Percentiles rank a stretch among this genome's conserved stretches.
Evolutionary conservation across 2,888 invertebrate genomes (phyloP).

Genomic region (Ectropis crepuscularia): DNA sequence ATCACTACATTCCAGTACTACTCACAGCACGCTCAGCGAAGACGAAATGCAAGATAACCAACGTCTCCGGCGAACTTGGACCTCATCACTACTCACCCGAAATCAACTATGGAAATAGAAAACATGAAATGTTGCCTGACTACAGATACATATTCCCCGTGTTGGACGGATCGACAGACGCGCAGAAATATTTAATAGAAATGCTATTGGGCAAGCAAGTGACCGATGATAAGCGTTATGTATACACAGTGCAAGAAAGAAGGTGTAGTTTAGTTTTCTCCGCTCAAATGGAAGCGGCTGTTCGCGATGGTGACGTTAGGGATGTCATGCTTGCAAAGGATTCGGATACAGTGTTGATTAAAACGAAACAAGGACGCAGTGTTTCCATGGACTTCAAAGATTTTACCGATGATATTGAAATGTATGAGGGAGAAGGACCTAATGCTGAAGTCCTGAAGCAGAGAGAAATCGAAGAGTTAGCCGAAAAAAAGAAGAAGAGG

Average conservation of each 20-base stretch:
- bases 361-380: conserved; percentile 89
- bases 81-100: conserved; percentile 86
- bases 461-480: conserved; percentile 83
- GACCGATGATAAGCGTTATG: conserved; percentile 86
- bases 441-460: conserved; percentile 86
- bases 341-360: conserved; percentile 89
- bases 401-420: conserved; percentile 82
- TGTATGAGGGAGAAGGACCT: conserved; percentile 90
- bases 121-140: conserved; percentile 87
- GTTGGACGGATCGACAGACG: conserved; percentile 88
- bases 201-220: conserved; percentile 86
- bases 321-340: conserved; percentile 91
- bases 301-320: conserved; percentile 90
- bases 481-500: conserved; percentile 82
- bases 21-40: conserved; percentile 80
- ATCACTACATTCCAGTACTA: conserved; percentile 92
- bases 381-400: conserved; percentile 89
- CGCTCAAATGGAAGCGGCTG: conserved; percentile 89
- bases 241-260: conserved; percentile 90
- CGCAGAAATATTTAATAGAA: conserved; percentile 86
- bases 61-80: conserved; percentile 85
- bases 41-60: conserved; percentile 87
- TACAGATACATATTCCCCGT: conserved; percentile 91
- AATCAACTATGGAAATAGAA: conserved; percentile 87
- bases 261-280: conserved; percentile 90